Evolutionary conservation across 2,797 vertebrate genomes (phyloP).

Genomic region (Botia kubotai): DNA sequence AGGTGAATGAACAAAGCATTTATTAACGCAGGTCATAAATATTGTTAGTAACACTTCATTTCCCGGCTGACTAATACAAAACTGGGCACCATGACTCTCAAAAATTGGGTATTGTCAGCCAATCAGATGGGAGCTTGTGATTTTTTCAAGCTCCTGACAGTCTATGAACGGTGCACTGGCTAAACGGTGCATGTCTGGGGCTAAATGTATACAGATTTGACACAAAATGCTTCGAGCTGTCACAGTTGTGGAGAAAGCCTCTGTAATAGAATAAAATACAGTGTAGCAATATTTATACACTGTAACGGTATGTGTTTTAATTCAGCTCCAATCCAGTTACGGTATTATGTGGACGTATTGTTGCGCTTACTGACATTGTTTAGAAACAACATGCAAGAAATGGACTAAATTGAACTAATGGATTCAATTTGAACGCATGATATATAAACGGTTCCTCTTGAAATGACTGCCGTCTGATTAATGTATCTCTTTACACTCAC

Average conservation of each 20-base stretch:
- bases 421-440: conserved; percentile 20
- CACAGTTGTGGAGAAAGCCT: neutral
- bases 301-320: neutral
- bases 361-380: neutral
- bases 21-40: no score
- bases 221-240: neutral
- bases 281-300: neutral
- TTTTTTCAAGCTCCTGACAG: neutral
- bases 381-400: neutral
- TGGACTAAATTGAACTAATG: conserved; percentile 16
- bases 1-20: no score
- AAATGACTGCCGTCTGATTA: conserved; percentile 44
- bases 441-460: conserved; percentile 22
- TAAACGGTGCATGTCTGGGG: neutral
- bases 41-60: neutral
- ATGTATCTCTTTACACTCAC: conserved; percentile 45
- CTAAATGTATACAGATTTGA: neutral
- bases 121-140: neutral
- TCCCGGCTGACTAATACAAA: neutral
- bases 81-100: neutral
- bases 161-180: neutral
- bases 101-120: neutral
- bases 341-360: neutral
- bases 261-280: neutral
- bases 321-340: neutral